phyloP scores from a whole-genome alignment of 2,113 vertebrate genomes.

The Furnarius figulus region DNA sequence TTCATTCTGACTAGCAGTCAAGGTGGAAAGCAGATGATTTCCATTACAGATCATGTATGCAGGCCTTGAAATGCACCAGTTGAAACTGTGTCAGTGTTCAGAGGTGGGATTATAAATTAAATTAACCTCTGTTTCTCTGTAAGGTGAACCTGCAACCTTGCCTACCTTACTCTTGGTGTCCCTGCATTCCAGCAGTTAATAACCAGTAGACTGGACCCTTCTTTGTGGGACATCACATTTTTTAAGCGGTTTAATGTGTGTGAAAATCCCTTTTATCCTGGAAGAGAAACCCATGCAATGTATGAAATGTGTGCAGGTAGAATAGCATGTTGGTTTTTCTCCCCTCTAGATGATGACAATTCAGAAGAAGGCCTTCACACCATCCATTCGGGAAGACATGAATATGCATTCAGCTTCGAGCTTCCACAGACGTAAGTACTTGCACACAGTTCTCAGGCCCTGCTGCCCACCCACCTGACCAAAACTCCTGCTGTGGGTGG shows the following conservation, averaged over 20 bases:
- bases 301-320: background rate
- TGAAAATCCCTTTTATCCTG: background rate
- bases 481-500: constrained; percentile 25
- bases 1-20: background rate
- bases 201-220: accelerated
- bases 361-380: constrained; percentile 96
- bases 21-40: background rate
- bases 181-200: background rate
- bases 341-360: constrained; percentile 91
- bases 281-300: background rate
- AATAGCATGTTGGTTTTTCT: background rate
- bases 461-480: background rate
- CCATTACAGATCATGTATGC: background rate
- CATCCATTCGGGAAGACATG: constrained; percentile 96
- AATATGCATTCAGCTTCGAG: constrained; percentile 99
- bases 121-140: background rate
- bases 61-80: background rate
- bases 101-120: background rate
- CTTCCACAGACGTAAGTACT: constrained; percentile 98
- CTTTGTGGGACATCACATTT: accelerated
- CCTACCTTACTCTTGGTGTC: accelerated
- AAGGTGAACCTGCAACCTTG: accelerated
- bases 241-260: no score
- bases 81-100: background rate
- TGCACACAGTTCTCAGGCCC: background rate